Evolutionary conservation across 2,888 invertebrate species (phyloP), one percentile per base, ranked within the genome.

Genomic region (Thymelicus acteon): DNA sequence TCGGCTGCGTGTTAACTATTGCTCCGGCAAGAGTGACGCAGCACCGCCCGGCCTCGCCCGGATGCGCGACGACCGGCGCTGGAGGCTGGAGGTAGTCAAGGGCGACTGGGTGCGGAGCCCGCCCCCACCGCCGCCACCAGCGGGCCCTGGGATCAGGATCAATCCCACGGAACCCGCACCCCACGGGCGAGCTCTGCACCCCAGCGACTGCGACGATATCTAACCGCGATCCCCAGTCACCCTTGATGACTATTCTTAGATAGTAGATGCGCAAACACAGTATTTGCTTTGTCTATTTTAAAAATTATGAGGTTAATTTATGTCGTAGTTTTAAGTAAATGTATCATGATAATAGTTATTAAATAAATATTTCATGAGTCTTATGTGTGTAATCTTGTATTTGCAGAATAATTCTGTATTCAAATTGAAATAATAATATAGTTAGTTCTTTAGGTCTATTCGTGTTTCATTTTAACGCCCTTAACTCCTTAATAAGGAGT

Each of bases 371-470:
- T 52, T 61, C 60, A 44, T 61, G 24, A 44, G 13, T 65, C 40
- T 67, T 19, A n/a, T 67, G 60, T 19, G n/a, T 61, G 67, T 67
- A 67, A 60, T 61, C 60, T 60, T 60, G 48, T 44, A 67, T 67
- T 60, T 44, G n/a, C 49, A 54, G 52, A 61, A 67, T 39, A 52
- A 49, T 67, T 60, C 48, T 67, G 49, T 40, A 60, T 52, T 67
- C 61, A 52, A 67, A 44, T 61, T 52, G 15, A 67, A 67, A 61
- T 61, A 67, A 60, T 65, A 65, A 67, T 65, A 65, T 47, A n/a
- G 47, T 39, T 67, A 54, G 54, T 61, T 60, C 12, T 60, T 49
- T 67, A 67, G 67, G 58, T 31, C 48, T 40, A 61, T 60, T 40
- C 24, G n/a, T 61, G 67, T 67, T 67, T 67, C n/a, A 67, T 67